Percentiles rank a stretch among this genome's conserved stretches.
Conservation (phyloP, 1,140 invertebrate genomes). For the Centruroides vittatus region DNA sequence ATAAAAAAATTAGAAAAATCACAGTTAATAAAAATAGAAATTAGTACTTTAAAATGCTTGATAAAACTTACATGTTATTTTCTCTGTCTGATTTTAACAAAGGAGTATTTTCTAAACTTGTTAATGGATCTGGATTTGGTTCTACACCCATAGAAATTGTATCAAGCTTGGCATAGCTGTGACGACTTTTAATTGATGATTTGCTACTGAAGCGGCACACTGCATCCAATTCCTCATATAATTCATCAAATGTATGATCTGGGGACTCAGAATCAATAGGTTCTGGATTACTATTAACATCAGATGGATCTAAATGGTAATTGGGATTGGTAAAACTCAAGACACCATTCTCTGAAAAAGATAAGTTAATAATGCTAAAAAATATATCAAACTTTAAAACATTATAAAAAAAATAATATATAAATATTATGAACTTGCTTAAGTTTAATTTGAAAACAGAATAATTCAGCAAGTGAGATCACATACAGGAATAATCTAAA, state of each 20-base stretch:
- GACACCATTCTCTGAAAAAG: slow-evolving; percentile 63
- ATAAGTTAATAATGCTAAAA: too few relatives aligned
- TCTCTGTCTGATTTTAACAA: slow-evolving; percentile 6
- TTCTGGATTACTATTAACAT: slow-evolving; percentile 16
- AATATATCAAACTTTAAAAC: too few relatives aligned
- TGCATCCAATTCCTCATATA: slow-evolving; percentile 46
- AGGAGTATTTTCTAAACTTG: slow-evolving; percentile 34
- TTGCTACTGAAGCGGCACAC: slow-evolving; percentile 29
- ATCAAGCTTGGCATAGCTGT: slow-evolving; percentile 47
- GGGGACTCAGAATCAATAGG: background rate
- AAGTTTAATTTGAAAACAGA: too few relatives aligned
- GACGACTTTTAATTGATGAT: slow-evolving; percentile 35
- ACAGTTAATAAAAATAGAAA: too few relatives aligned
- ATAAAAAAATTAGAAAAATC: too few relatives aligned
- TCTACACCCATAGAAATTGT: slow-evolving; percentile 56
- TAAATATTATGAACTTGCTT: too few relatives aligned
- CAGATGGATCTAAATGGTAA: slow-evolving; percentile 58
- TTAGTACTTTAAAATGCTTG: too few relatives aligned
- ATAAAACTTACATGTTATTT: slow-evolving; percentile 12
- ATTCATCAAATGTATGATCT: slow-evolving; percentile 18
- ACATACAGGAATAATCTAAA: too few relatives aligned
- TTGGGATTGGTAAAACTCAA: slow-evolving; percentile 76
- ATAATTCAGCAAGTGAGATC: too few relatives aligned
- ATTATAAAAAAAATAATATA: too few relatives aligned
- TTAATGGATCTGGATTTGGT: slow-evolving; percentile 11